Evolutionary conservation across 2,888 invertebrate genomes (phyloP).

Genomic region (Lepeophtheirus nordmannii): DNA sequence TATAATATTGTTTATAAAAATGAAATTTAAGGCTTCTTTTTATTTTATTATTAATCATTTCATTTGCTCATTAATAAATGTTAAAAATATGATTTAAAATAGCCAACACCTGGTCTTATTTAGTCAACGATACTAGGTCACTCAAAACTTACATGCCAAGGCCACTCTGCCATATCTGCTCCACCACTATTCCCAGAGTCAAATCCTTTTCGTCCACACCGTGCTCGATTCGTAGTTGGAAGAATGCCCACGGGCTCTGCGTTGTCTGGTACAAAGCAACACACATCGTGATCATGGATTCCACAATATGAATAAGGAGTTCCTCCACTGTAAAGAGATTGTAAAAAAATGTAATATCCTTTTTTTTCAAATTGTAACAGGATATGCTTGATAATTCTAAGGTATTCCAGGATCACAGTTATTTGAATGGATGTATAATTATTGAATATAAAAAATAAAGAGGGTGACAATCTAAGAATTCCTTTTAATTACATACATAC

Average conservation of each 20-base stretch:
- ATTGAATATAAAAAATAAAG: neutral
- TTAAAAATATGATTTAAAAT: no score
- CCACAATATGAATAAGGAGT: slow-evolving; percentile 35
- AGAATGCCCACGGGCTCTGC: slow-evolving; percentile 31
- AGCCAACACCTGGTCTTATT: no score
- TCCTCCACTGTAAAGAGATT: slow-evolving; percentile 31
- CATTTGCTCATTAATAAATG: no score
- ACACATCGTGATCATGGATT: slow-evolving; percentile 33
- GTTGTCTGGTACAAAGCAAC: slow-evolving; percentile 33
- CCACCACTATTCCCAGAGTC: slow-evolving; percentile 32
- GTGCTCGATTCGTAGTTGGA: slow-evolving; percentile 27
- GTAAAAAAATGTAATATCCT: neutral
- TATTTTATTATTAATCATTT: no score
- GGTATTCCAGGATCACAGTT: neutral
- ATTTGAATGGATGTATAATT: no score
- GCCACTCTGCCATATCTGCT: slow-evolving; percentile 36
- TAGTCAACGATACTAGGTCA: neutral
- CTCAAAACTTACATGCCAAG: slow-evolving; percentile 35
- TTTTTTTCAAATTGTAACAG: neutral
- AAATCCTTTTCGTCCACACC: slow-evolving; percentile 29
- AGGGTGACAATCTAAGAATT: no score
- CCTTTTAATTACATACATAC: no score
- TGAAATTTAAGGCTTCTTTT: no score
- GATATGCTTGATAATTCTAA: neutral
- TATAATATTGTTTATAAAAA: no score